Evolutionary conservation across 2,888 invertebrate species (phyloP), one percentile per base, ranked within the genome.

Genomic region (Patella caerulea): DNA sequence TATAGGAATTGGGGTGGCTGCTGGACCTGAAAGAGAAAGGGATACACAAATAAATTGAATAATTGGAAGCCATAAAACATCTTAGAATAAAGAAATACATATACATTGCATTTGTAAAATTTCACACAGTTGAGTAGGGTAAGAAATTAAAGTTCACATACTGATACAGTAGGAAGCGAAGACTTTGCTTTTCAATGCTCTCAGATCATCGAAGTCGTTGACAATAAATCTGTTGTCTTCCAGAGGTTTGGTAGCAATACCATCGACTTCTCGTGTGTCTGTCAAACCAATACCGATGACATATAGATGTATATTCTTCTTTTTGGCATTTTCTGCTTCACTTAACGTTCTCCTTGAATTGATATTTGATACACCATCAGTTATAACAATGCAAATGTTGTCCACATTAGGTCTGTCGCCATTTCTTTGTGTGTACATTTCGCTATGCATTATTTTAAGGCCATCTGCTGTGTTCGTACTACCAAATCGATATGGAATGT

Each of bases 331-430:
- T 55, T 85, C 82, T 12, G 90, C 88, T 76, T 88, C 86, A 2
- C 85, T 86, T 29, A 86, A 76, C 4, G 88, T 89, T 72, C 79
- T 78, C 52, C 86, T 81, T 3, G 83, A 82, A 72, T 90, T 86
- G 70, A 90, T 88, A 81, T 90, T 90, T 15, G 89, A 89, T 17
- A 86, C 86, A 15, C 91, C 91, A 79, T 90, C 90, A 19, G 90
- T 90, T 34, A 90, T 82, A 70, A 90, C 79, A 52, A 90, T 85
- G n/a, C 83, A 86, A 76, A 88, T 81, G 77, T 89, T 87, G 17
- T 83, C 83, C 2, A 86, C 86, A 73, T 81, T 82, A 2, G 79
- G 72, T 72, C 89, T 81, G 76, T 89, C 90, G 14, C 90, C 90
- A 71, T 84, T 84, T 34, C 73, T 78, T 14, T 72, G 54, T 2